These are phyloP conservation scores for Rhagium mordax DNA, from an alignment of 2,888 invertebrate genomes.

Conservation along the genomic window DNA sequence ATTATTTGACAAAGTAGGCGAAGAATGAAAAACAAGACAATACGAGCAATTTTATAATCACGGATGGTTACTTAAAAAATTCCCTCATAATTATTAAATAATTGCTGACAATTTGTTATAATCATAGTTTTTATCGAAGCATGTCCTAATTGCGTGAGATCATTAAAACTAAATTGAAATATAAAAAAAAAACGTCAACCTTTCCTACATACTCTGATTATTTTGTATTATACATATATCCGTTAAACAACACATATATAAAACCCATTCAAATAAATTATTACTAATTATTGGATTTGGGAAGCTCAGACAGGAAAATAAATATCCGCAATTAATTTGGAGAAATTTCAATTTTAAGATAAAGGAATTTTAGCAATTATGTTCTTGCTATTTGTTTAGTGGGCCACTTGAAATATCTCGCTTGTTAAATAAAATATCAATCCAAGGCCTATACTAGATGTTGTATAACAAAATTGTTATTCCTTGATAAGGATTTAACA, in stretches of 20 bases:
- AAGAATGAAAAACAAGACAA: neutral
- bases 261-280: neutral
- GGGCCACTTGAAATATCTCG: too few species aligned
- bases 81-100: conserved; percentile 8
- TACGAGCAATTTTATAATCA: conserved; percentile 1
- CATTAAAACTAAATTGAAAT: conserved; percentile 12
- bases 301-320: conserved; percentile 2
- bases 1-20: neutral
- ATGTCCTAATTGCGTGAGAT: conserved; percentile 8
- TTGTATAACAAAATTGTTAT: too few species aligned
- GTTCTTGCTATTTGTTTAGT: neutral
- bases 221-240: conserved; percentile 24
- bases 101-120: conserved; percentile 20
- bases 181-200: conserved; percentile 21
- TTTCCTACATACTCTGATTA: conserved; percentile 28
- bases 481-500: too few species aligned
- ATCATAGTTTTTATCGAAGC: conserved; percentile 1
- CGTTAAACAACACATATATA: neutral
- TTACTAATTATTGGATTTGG: neutral
- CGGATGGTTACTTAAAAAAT: neutral
- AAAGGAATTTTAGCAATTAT: neutral
- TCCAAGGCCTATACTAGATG: too few species aligned
- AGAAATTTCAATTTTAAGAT: conserved; percentile 2
- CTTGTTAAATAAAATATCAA: too few species aligned
- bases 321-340: conserved; percentile 9